Evolutionary conservation across 2,113 vertebrate genomes (phyloP).

Genomic region (Sinocyclocheilus maitianheensis): DNA sequence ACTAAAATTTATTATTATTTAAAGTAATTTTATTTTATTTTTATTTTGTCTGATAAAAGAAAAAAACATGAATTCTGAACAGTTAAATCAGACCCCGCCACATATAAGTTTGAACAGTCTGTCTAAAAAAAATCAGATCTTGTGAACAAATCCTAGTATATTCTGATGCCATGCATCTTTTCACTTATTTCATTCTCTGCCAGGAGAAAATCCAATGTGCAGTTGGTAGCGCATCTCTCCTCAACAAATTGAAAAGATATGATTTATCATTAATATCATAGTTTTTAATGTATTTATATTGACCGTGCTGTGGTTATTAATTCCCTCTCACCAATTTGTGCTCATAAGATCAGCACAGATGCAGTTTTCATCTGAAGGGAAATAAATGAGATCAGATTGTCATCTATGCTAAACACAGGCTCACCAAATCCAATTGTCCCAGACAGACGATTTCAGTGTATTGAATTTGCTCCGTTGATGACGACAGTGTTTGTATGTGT

Average conservation of each 20-base stretch:
- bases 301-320: background rate
- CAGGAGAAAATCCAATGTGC: background rate
- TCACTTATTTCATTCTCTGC: background rate
- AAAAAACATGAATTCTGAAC: background rate
- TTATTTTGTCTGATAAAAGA: background rate
- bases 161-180: background rate
- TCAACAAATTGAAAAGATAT: background rate
- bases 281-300: background rate
- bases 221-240: background rate
- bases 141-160: no score
- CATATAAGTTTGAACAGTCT: background rate
- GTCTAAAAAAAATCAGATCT: background rate
- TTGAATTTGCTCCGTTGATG: background rate
- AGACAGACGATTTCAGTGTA: background rate
- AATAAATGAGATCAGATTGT: constrained; percentile 8
- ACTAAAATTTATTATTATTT: background rate
- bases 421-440: background rate
- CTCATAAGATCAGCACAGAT: background rate
- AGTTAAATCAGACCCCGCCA: background rate
- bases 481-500: background rate
- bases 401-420: constrained; percentile 20
- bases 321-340: background rate
- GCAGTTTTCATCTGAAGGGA: constrained; percentile 1
- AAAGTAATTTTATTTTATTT: no score
- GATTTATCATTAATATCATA: background rate